A percentile compares a stretch with the other conserved stretches of the same genome.
phyloP scores from a whole-genome alignment of 1,140 invertebrate species.

The Rhyzopertha dominica region DNA sequence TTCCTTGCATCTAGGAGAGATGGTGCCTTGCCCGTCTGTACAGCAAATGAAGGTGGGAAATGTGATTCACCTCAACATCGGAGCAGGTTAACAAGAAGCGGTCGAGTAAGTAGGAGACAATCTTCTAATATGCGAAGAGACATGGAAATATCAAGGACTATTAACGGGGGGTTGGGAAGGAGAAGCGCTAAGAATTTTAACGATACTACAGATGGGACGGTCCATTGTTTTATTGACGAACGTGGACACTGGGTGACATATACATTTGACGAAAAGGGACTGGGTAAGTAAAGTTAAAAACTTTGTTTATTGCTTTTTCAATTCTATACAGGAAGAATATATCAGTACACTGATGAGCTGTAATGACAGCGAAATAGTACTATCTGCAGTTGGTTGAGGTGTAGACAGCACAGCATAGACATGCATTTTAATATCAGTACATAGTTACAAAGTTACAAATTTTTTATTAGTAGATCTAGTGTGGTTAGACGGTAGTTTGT shows the following conservation, averaged over 20 bases:
- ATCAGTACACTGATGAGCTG: slow-evolving; percentile 19
- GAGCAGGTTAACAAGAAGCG: slow-evolving; percentile 25
- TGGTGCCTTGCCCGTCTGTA: slow-evolving; percentile 46
- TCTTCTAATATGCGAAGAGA: slow-evolving; percentile 33
- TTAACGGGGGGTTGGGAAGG: slow-evolving; percentile 34
- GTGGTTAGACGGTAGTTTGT: no score
- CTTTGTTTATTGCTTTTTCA: neutral
- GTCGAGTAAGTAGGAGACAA: slow-evolving; percentile 18
- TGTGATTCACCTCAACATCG: slow-evolving; percentile 13
- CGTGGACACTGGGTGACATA: slow-evolving; percentile 73
- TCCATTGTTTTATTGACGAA: slow-evolving; percentile 78
- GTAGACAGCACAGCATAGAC: no score
- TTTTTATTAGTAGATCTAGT: no score
- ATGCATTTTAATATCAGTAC: no score
- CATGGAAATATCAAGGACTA: slow-evolving; percentile 29
- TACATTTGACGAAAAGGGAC: slow-evolving; percentile 76
- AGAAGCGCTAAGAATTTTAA: slow-evolving; percentile 63
- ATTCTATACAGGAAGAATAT: neutral
- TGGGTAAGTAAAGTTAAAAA: slow-evolving; percentile 48
- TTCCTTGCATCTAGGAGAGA: slow-evolving; percentile 57
- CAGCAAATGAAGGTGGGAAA: slow-evolving; percentile 32
- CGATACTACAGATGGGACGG: slow-evolving; percentile 80
- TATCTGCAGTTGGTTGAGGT: no score
- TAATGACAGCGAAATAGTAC: no score
- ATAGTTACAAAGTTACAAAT: no score